Conservation (phyloP, 2,888 invertebrate genomes). For the Patella ulyssiponensis region DNA sequence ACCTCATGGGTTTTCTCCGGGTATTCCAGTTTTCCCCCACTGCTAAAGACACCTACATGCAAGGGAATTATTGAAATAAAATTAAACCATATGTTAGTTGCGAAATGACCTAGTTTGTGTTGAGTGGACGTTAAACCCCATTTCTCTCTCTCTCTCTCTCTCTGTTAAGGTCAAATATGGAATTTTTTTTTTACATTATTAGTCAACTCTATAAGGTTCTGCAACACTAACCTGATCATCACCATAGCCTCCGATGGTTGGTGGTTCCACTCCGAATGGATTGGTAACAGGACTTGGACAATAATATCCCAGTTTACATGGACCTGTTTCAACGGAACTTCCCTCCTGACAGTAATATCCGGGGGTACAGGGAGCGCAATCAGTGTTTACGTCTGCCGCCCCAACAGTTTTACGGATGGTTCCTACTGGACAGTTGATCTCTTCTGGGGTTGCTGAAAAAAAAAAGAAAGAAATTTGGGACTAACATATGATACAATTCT, state of each 20-base stretch:
- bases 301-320: conserved; percentile 64
- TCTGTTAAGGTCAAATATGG: not conserved
- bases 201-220: too few species aligned
- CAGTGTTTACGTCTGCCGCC: conserved; percentile 49
- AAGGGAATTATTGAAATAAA: too few species aligned
- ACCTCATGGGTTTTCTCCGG: too few species aligned
- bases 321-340: conserved; percentile 48
- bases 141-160: too few species aligned
- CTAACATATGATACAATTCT: too few species aligned
- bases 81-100: too few species aligned
- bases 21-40: too few species aligned
- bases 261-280: conserved; percentile 56
- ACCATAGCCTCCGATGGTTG: conserved; percentile 66
- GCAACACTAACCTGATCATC: conserved; percentile 53
- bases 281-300: conserved; percentile 65
- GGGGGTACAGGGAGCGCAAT: conserved; percentile 65
- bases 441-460: conserved; percentile 64
- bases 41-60: too few species aligned
- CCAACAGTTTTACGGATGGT: conserved; percentile 59
- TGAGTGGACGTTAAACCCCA: too few species aligned
- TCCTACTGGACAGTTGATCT: conserved; percentile 67
- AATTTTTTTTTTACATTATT: too few species aligned
- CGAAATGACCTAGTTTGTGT: too few species aligned
- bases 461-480: not conserved
- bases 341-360: conserved; percentile 67